Evolutionary conservation across 92 coral and sea anemone genomes (phyloP).

Genomic region (Phymanthus crucifer): DNA sequence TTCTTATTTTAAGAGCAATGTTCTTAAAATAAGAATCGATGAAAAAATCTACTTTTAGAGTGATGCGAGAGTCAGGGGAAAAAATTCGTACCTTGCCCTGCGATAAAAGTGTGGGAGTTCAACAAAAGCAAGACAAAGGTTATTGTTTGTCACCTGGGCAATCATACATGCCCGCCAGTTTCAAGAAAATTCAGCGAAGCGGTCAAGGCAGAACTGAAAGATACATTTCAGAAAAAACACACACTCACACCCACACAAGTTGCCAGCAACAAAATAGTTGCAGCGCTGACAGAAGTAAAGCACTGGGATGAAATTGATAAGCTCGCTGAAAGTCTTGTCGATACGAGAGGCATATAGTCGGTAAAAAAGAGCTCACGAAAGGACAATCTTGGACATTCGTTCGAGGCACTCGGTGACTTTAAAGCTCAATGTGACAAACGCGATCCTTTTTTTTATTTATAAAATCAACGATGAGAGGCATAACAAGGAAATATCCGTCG

Average conservation of each 20-base stretch:
- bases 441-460: conserved; percentile 30
- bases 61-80: conserved; percentile 19
- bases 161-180: conserved; percentile 36
- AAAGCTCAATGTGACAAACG: conserved; percentile 30
- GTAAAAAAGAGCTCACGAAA: conserved; percentile 12
- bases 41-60: no score
- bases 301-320: conserved; percentile 29
- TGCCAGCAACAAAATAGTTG: conserved; percentile 22
- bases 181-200: background rate
- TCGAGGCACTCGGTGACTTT: conserved; percentile 33
- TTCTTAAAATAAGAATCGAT: no score
- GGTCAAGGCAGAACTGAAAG: background rate
- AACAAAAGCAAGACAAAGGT: conserved; percentile 20
- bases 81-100: conserved; percentile 32
- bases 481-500: conserved; percentile 24
- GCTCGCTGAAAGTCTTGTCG: conserved; percentile 25
- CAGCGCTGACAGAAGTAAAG: conserved; percentile 9
- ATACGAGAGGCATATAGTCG: conserved; percentile 4
- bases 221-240: conserved; percentile 11
- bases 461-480: conserved; percentile 28
- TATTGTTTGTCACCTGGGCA: conserved; percentile 51
- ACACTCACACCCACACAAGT: conserved; percentile 2
- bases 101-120: conserved; percentile 65
- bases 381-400: conserved; percentile 31
- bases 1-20: no score